phyloP scores from a whole-genome alignment of 2,888 invertebrate genomes.

The Agrotis clavis region DNA sequence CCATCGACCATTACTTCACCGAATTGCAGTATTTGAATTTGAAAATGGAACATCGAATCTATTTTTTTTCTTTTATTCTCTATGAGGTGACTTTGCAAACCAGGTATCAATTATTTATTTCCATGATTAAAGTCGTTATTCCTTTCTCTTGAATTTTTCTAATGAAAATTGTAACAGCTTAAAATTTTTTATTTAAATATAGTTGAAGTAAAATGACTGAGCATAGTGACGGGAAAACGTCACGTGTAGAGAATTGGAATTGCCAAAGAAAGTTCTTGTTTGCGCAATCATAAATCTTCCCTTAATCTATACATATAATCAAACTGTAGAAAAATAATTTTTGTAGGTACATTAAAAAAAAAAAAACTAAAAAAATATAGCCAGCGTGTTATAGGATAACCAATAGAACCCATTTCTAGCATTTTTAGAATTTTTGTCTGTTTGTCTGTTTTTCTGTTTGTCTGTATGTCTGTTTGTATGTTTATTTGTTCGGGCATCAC shows the following conservation, averaged over 20 bases:
- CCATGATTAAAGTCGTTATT: not conserved
- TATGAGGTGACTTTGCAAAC: not conserved
- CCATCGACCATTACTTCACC: not conserved
- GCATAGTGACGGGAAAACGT: slow-evolving; percentile 7
- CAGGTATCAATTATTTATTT: not conserved
- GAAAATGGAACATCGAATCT: not conserved
- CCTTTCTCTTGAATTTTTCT: not conserved
- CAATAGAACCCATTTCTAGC: no score
- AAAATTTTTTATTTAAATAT: not conserved
- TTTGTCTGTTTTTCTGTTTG: no score
- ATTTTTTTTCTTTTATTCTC: not conserved
- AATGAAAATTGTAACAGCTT: not conserved
- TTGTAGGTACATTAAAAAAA: no score
- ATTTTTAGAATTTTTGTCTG: no score
- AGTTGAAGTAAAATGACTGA: not conserved
- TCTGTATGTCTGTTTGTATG: no score
- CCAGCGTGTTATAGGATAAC: no score
- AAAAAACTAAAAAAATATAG: no score
- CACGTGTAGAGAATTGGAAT: slow-evolving; percentile 11
- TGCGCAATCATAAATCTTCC: slow-evolving; percentile 10
- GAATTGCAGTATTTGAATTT: slow-evolving; percentile 8
- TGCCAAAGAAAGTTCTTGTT: slow-evolving; percentile 34
- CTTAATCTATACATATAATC: no score
- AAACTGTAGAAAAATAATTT: no score
- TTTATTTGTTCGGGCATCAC: no score